These are phyloP conservation scores for Drosophila ambigua DNA, from an alignment of 1,140 invertebrate species.

Conservation along the genomic window DNA sequence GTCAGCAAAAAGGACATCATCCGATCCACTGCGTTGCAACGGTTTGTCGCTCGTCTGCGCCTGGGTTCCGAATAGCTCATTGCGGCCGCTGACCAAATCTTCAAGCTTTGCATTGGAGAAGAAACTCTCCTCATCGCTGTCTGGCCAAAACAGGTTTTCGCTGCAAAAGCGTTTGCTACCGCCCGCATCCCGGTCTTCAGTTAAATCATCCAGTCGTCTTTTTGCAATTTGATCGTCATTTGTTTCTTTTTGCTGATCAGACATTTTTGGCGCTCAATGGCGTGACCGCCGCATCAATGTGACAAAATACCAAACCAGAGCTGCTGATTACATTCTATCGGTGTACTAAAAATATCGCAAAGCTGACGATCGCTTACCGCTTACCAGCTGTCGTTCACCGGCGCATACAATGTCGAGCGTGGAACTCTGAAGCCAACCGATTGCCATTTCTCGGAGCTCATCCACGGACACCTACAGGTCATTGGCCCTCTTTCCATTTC, in stretches of 20 bases:
- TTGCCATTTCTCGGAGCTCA: too few species aligned
- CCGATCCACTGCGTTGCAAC: constrained; percentile 27
- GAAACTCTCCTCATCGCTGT: constrained; percentile 66
- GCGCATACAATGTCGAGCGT: too few species aligned
- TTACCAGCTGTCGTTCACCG: too few species aligned
- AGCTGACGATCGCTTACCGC: too few species aligned
- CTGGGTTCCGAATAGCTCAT: constrained; percentile 41
- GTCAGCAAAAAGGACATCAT: constrained; percentile 69
- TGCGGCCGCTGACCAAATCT: constrained; percentile 44
- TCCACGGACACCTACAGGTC: too few species aligned
- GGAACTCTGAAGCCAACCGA: too few species aligned
- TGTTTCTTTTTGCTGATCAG: constrained; percentile 9
- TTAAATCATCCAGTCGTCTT: constrained; percentile 22
- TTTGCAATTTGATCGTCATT: constrained; percentile 4
- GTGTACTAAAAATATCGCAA: too few species aligned
- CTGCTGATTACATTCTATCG: background rate
- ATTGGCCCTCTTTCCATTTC: too few species aligned
- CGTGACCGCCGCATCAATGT: background rate
- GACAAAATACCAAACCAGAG: background rate
- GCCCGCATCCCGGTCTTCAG: constrained; percentile 3
- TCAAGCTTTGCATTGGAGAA: constrained; percentile 68
- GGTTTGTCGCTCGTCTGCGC: constrained; percentile 18
- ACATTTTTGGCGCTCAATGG: constrained; percentile 39
- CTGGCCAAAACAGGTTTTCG: constrained; percentile 63
- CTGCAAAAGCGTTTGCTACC: constrained; percentile 36